A percentile compares a stretch with the other conserved stretches of the same genome.
phyloP scores from a whole-genome alignment of 2,113 vertebrate species.

The Ceuthmochares aereus region DNA sequence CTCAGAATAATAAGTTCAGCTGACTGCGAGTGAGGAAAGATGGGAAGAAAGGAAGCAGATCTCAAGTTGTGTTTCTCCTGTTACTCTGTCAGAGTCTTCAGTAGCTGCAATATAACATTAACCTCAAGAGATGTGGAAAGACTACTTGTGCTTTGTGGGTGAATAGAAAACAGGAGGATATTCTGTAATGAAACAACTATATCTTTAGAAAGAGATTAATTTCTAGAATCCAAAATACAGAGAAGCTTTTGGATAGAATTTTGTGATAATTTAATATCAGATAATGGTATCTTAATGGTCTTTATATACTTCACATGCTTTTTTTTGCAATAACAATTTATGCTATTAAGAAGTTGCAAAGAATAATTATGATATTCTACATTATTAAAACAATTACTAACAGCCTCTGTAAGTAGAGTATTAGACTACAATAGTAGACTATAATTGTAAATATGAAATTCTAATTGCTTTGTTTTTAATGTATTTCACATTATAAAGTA shows the following conservation, averaged over 20 bases:
- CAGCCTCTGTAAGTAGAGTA: not conserved
- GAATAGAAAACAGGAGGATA: not conserved
- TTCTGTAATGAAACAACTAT: not conserved
- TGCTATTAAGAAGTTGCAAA: not conserved
- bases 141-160: not conserved
- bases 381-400: not conserved
- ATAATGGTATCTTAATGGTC: not conserved
- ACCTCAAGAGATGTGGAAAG: not conserved
- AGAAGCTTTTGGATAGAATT: not conserved
- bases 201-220: not conserved
- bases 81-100: not conserved
- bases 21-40: not conserved
- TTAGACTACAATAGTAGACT: not conserved
- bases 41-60: not conserved
- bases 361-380: not conserved
- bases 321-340: not conserved
- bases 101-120: not conserved
- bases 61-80: not conserved
- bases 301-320: not conserved
- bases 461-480: not conserved
- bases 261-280: not conserved
- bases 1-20: not conserved
- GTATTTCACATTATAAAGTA: not conserved
- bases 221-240: not conserved
- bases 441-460: constrained; percentile 25